Base-by-base conservation (phyloP, 2,113 vertebrate genomes). In the Oplegnathus fasciatus region DNA sequence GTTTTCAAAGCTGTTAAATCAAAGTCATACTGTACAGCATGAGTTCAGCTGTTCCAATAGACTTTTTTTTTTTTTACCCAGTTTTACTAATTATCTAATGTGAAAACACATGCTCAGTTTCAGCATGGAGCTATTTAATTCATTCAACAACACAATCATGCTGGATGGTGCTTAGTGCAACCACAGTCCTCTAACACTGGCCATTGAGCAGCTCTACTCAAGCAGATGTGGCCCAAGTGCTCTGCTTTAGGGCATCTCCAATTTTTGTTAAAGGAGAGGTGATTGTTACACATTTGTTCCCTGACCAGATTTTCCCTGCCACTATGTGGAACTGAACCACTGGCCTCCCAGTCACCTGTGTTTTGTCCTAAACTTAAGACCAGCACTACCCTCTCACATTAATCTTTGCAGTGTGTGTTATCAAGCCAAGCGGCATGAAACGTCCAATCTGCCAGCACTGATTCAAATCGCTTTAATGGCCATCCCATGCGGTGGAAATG, bases 381-480 rank as follows among this genome's bases (percentile, higher is more conserved):
- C 44, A 72, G 26, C 20, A 52, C 46, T 80, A 65, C 48, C 58
- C 62, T 65, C 81, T 61, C 80, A 84, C 80, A 90, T 91, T 86
- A 87, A 91, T 93, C 90, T 88, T 86, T 85, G 84, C 86, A 86
- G 75, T 79, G 83, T 72, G 73, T 78, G 84, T 83, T 85, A 86
- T 80, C 70, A 86, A 88, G 82, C 75, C 81, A 76, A 79, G 77
- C 4, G 15, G 72, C 82, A 83, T 78, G 57, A 68, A 68, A 71
- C 32, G 46, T 89, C 83, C 83, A 82, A 77, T 90, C 80, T 89
- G 81, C 84, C 88, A 79, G 76, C 66, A 61, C 75, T 78, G 88
- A 88, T 89, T 88, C 78, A 83, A 73, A 91, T 85, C 5, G 73
- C 66, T 90, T 83, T 93, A 88, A 92, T 93, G 88, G 86, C 68